Percentiles rank a stretch among this genome's conserved stretches.
phyloP scores from a whole-genome alignment of 2,797 vertebrate species.

The Vespertilio murinus region DNA sequence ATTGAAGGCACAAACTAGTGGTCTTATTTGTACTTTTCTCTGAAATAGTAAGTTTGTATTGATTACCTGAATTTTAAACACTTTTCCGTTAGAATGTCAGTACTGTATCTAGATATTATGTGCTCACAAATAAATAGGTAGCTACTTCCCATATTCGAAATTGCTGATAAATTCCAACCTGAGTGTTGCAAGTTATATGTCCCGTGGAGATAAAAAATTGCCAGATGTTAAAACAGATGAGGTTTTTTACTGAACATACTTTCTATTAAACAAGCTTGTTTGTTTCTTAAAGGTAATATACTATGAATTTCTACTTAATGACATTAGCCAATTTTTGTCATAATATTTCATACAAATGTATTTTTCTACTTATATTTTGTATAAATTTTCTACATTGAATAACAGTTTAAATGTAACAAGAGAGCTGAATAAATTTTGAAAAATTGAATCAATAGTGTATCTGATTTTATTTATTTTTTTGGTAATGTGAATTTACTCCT shows the following conservation, averaged over 20 bases:
- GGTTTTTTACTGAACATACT: slow-evolving; percentile 4
- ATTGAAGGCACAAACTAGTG: neutral
- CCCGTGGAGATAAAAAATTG: neutral
- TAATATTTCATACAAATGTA: neutral
- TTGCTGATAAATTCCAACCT: neutral
- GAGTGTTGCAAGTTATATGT: neutral
- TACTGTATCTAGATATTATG: neutral
- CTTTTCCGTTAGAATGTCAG: neutral
- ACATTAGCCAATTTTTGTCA: neutral
- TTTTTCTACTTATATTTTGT: neutral
- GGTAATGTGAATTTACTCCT: neutral
- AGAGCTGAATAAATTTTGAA: neutral
- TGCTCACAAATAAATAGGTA: neutral
- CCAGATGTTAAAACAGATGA: neutral
- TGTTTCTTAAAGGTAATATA: neutral
- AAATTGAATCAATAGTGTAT: neutral
- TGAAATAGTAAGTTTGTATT: neutral
- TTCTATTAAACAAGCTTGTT: neutral
- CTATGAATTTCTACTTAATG: neutral
- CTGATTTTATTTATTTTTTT: neutral
- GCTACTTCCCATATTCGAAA: neutral
- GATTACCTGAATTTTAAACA: neutral
- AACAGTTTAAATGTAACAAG: neutral
- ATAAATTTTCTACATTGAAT: neutral
- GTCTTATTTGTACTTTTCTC: neutral